Evolutionary conservation across 2,113 vertebrate genomes (phyloP).

Genomic region (Colistium nudipinnis): DNA sequence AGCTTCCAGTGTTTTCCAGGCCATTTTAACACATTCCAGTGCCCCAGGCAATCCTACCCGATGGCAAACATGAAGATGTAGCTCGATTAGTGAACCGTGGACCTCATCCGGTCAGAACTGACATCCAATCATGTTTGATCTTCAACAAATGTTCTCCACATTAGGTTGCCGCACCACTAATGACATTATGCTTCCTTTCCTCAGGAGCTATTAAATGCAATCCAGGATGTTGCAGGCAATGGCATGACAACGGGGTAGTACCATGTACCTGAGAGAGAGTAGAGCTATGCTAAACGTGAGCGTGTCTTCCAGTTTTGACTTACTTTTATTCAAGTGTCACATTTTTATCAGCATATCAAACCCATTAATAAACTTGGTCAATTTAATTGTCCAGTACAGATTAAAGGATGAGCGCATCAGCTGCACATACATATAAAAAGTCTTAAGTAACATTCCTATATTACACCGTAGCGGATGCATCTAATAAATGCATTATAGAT

Average conservation of each 20-base stretch:
- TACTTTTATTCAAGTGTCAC: background rate
- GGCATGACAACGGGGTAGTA: background rate
- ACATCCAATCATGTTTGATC: no score
- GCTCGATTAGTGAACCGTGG: no score
- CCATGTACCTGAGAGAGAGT: conserved; percentile 4
- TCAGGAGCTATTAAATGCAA: background rate
- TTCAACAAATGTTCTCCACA: background rate
- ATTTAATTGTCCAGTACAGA: background rate
- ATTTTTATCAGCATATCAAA: background rate
- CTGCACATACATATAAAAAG: conserved; percentile 4
- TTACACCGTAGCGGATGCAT: conserved; percentile 12
- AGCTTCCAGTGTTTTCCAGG: background rate
- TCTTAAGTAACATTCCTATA: conserved; percentile 6
- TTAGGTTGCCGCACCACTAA: background rate
- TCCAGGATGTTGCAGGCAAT: background rate
- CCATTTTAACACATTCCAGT: background rate
- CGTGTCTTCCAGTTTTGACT: background rate
- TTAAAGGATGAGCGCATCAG: background rate
- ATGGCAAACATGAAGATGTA: no score
- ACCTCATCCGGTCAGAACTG: no score
- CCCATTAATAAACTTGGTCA: background rate
- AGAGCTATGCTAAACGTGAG: background rate
- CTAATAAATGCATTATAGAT: no score
- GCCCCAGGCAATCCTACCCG: background rate
- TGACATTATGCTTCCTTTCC: background rate